Evolutionary conservation across 2,888 invertebrate genomes (phyloP), one percentile per base, ranked within the genome.

Genomic region (Andrena trimmerana): DNA sequence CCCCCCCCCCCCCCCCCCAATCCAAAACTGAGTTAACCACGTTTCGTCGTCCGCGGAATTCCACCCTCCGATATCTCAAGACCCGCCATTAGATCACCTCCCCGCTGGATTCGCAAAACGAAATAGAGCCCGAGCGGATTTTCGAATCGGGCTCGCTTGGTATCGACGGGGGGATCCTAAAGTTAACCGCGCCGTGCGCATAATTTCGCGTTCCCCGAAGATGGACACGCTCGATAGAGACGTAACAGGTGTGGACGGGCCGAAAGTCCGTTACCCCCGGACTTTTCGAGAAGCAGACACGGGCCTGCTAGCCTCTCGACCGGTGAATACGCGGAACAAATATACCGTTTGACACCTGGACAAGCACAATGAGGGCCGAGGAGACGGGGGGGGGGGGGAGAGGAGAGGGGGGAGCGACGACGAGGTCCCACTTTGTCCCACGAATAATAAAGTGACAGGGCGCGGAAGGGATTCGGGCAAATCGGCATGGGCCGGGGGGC

Each of bases 331-430:
- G 42, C 36, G 72, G 78, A 73, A 83, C 83, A 83, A 83, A 79
- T 71, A 84, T 67, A 83, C 82, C 85, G 85, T 89, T 89, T 86
- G 89, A 89, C 89, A 89, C 89, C 90, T 89, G 89, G 89, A 74
- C 74, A 33, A 82, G 75, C 71, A 50, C 54, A 70, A 24, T 2
- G 48, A 48, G 50, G 62, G n/a, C 20, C 42, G 24, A 6, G 66
- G 59, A 84, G 84, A 86, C 83, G 84, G 84, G 66, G 75, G 84
- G 84, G 66, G 75, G 68, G 59, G 59, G 20, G 20, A 20, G 20
- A 20, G 0, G 27, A 83, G 84, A 63, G 75, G 84, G 84, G 66
- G 75, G 68, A 54, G 59, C 72, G 78, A 63, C 74, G 74, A 67
- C 79, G 85, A 86, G 85, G 78, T 78, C 76, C 86, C 84, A 87